Evolutionary conservation across 1,140 invertebrate genomes (phyloP).

Genomic region (Carposina sasakii): DNA sequence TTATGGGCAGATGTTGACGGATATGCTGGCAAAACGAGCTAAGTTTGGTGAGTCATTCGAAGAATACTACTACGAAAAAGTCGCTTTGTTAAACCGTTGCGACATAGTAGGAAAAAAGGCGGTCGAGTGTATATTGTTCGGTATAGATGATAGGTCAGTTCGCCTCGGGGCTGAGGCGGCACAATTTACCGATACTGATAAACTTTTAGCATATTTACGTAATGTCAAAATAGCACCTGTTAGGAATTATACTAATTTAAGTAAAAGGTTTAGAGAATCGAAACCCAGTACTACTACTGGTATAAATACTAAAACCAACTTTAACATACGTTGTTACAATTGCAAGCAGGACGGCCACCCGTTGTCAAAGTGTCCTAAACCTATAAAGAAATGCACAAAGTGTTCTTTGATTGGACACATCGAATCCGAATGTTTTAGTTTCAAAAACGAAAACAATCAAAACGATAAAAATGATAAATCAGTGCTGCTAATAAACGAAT

Average conservation of each 20-base stretch:
- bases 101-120: background rate
- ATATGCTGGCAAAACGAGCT: conserved; percentile 2
- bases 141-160: conserved; percentile 2
- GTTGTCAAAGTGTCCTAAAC: conserved; percentile 7
- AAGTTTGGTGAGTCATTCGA: conserved; percentile 1
- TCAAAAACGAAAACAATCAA: background rate
- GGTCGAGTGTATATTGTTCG: background rate
- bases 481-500: background rate
- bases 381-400: conserved; percentile 9
- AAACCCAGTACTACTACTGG: background rate
- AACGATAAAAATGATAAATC: conserved; percentile 6
- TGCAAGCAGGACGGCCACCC: conserved; percentile 12
- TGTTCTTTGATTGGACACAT: conserved; percentile 3
- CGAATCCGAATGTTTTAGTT: conserved; percentile 7
- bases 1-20: background rate
- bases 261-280: background rate
- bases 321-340: conserved; percentile 11
- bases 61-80: conserved; percentile 2
- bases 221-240: background rate
- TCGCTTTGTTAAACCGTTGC: background rate
- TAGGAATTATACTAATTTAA: background rate
- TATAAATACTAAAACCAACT: background rate
- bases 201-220: background rate
- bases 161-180: background rate
- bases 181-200: conserved; percentile 1